Base-by-base conservation (phyloP, 1,140 invertebrate species). In the Heterodera schachtii region DNA sequence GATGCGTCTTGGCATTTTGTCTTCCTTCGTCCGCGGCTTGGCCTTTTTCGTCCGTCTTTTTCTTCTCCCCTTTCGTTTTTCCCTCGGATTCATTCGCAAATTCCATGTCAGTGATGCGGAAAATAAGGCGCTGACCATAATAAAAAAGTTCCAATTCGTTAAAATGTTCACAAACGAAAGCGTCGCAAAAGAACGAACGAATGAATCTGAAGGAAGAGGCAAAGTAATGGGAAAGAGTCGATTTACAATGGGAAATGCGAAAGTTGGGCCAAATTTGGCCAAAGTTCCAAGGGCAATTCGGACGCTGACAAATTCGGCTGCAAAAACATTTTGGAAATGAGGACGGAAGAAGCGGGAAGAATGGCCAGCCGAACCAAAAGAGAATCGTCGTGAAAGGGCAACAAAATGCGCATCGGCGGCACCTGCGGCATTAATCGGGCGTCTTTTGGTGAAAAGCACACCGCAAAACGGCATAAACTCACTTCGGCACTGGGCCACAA, bases 401-500 rank as follows among this genome's bases (percentile, higher is more conserved):
- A 46, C 2, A 64, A 46, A 66, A 78, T 78, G 11, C 21, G 31
- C 77, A 78, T 78, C 31, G 49, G 70, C 13, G 77, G 77, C 0
- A 78, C 21, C 52, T 64, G 11, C 49, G 11, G 6, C 6, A 52
- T 52, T 52, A 8, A 0, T 52, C 11, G 49, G 49, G 19, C 7
- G 2, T 69, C 6, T 69, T 69, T 31, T 31, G 31, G 31, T 31
- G 31, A 31, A 31, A 31, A 31, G 31, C 31, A 31, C 31, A 31
- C 31, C 1, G 31, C 31, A 31, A 31, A 31, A 31, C 67, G 2
- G 13, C 57, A 57, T 6, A 31, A 57, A 3, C 19, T 11, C 43
- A 80, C 79, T 73, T 80, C 79, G n/a, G n/a, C 43, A 60, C 73
- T 75, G 8, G 79, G 79, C 79, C 79, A 80, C 9, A 80, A 43